Percentiles rank a stretch among this genome's conserved stretches.
These are phyloP conservation scores for Diplolepis rosae DNA, from an alignment of 2,888 invertebrate species.

Conservation along the genomic window DNA sequence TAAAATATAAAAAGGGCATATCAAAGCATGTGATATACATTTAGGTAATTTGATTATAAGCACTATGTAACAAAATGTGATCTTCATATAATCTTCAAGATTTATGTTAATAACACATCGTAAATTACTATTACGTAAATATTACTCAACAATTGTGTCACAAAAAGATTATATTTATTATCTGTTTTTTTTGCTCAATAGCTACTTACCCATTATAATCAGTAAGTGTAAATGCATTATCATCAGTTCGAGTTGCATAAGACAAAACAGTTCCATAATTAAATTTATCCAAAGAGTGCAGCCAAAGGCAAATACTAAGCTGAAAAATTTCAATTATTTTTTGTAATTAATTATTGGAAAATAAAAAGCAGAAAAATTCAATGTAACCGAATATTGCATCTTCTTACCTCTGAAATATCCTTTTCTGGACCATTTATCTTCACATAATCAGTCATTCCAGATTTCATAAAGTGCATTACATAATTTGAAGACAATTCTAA, in stretches of 20 bases:
- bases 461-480: slow-evolving; percentile 76
- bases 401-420: slow-evolving; percentile 74
- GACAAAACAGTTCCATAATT: slow-evolving; percentile 83
- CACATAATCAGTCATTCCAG: slow-evolving; percentile 78
- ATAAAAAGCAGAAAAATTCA: slow-evolving; percentile 12
- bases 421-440: slow-evolving; percentile 74
- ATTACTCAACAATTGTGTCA: too few relatives aligned
- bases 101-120: too few relatives aligned
- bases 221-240: slow-evolving; percentile 81
- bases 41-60: too few relatives aligned
- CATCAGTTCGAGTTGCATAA: slow-evolving; percentile 77
- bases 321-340: slow-evolving; percentile 61
- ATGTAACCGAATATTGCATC: background rate
- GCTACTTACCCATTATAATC: slow-evolving; percentile 80
- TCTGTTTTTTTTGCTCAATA: background rate
- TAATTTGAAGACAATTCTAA: slow-evolving; percentile 75
- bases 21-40: too few relatives aligned
- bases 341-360: background rate
- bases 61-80: too few relatives aligned
- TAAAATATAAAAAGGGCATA: too few relatives aligned
- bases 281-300: slow-evolving; percentile 77
- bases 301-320: slow-evolving; percentile 80
- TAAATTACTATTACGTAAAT: too few relatives aligned
- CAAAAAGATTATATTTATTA: too few relatives aligned
- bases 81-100: too few relatives aligned